Conservation (phyloP, 1,140 invertebrate genomes). For the Chionoecetes opilio region DNA sequence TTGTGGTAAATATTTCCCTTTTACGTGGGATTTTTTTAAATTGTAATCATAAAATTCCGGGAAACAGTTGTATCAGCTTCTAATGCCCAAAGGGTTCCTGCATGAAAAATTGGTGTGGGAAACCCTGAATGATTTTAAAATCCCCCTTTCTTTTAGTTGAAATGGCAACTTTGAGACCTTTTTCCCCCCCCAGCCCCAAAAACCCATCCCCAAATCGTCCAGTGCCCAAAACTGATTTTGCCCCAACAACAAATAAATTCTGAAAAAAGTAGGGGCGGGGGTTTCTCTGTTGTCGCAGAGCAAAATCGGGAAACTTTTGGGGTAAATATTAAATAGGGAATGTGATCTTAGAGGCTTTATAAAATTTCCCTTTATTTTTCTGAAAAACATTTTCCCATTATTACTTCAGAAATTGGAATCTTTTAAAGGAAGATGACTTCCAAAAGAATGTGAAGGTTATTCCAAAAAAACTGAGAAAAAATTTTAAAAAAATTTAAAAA, state of each 20-base stretch:
- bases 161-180: constrained; percentile 84
- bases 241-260: constrained; percentile 86
- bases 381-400: too few relatives aligned
- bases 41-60: constrained; percentile 83
- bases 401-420: too few relatives aligned
- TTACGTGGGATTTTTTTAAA: too few relatives aligned
- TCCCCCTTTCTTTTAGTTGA: constrained; percentile 86
- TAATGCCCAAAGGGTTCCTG: constrained; percentile 88
- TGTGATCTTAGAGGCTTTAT: too few relatives aligned
- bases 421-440: too few relatives aligned
- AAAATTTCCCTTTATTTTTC: too few relatives aligned
- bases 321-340: too few relatives aligned
- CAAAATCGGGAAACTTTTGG: too few relatives aligned
- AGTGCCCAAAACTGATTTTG: constrained; percentile 81
- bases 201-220: constrained; percentile 80
- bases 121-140: constrained; percentile 87
- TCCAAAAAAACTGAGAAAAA: too few relatives aligned
- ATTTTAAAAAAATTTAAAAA: too few relatives aligned
- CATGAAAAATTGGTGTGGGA: constrained; percentile 87
- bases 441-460: too few relatives aligned
- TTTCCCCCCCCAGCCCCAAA: constrained; percentile 82
- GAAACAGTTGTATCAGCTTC: constrained; percentile 86
- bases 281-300: neutral
- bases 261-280: constrained; percentile 84
- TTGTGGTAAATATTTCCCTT: too few relatives aligned